Base-by-base conservation (phyloP, 2,113 vertebrate species). In the Heterotilapia buettikoferi region DNA sequence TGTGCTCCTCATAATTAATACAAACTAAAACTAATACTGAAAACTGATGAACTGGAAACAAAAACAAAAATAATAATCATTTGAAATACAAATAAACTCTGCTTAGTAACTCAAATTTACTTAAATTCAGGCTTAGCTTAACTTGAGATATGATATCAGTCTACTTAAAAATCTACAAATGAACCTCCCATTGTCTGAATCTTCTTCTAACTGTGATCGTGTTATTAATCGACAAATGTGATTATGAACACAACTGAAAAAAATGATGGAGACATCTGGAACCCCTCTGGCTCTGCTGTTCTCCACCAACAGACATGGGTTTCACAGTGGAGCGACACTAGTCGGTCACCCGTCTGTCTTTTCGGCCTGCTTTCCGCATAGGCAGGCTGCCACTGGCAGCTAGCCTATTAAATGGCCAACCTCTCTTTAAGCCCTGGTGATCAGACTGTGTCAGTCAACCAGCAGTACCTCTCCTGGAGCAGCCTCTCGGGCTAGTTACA, bases 351-450 rank as follows among this genome's bases (percentile, higher is more conserved):
- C 8, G 54, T 85, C 78, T 56, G 84, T 83, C 83, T 88, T 19
- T 87, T 82, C 78, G 36, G 73, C 43, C 83, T 66, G 61, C 87
- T 71, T 7, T 47, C 82, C 88, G 80, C 82, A 78, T 76, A 82
- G 81, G 90, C 59, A 57, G 33, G 52, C 84, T 54, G 86, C 83
- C 29, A 40, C 78, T 83, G 89, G 80, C 89, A 86, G 88, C 73
- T 29, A 73, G 84, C 87, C 56, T 88, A 85, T 92, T 89, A 94
- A 93, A 93, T 86, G 80, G 88, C 89, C 87, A 87, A 89, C 71
- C 53, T 89, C n/a, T 88, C 53, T 91, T 83, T 84, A 92, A 93
- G 89, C 84, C 84, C 45, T 53, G 5, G 4, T 82, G 88, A 91
- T 92, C 86, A 84, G 73, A 84, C 85, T 59, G 54, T 93, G 81